Evolutionary conservation across 2,797 vertebrate genomes (phyloP).

Genomic region (Hirundo rustica): DNA sequence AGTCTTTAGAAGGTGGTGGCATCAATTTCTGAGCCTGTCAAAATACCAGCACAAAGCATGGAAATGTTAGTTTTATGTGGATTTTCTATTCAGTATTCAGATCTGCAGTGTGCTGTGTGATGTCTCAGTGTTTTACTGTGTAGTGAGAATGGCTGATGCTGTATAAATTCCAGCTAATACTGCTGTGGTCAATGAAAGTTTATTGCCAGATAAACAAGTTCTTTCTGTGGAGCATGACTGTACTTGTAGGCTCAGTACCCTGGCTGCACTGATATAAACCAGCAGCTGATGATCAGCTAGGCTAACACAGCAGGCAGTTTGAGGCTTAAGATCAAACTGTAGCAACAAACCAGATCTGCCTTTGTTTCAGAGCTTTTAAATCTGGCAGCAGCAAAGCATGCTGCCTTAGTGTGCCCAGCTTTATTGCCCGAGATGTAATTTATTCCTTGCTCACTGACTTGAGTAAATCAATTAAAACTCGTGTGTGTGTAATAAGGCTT

Average conservation of each 20-base stretch:
- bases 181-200: neutral
- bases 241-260: neutral
- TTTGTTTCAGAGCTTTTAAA: neutral
- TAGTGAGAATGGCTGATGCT: neutral
- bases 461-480: conserved; percentile 52
- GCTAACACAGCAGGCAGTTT: neutral
- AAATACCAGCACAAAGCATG: neutral
- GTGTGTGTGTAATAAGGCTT: neutral
- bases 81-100: neutral
- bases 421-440: conserved; percentile 16
- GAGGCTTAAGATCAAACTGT: neutral
- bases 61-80: neutral
- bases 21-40: neutral
- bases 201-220: neutral
- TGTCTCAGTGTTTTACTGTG: neutral
- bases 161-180: neutral
- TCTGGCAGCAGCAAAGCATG: neutral
- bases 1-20: neutral
- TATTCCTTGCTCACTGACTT: conserved; percentile 15
- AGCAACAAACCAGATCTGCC: neutral
- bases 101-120: neutral
- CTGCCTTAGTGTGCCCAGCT: neutral
- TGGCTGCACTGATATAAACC: neutral
- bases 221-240: neutral
- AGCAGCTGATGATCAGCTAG: neutral